Base-by-base conservation (phyloP, 2,113 vertebrate genomes). In the Telmatochromis bifrenatus region DNA sequence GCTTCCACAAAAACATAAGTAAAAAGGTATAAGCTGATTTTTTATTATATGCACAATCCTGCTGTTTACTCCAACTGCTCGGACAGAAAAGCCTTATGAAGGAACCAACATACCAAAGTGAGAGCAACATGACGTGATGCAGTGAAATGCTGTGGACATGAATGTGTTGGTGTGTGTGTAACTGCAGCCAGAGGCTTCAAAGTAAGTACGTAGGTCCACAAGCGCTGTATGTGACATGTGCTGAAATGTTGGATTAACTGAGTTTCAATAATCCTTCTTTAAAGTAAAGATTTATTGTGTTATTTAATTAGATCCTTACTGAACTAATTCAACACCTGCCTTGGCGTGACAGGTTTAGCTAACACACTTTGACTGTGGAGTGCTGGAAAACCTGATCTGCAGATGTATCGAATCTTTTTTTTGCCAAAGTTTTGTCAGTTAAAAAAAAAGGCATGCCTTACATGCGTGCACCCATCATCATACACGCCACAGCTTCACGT, bases 181-280 rank as follows among this genome's bases (percentile, higher is more conserved):
- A 88, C 89, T 92, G 89, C 83, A 91, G 88, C 93, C 92, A 93
- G 92, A 93, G 85, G 89, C 83, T 86, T 84, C 21, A 45, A 81
- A 60, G 21, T 21, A 17, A 11, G 54, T n/a, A 47, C 9, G 6
- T 10, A 35, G 7, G 33, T 33, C 19, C 60, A 65, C 60, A 2
- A 19, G 39, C 2, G 11, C n/a, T 60, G 42, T 19, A 33, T 26
- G 28, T 8, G 47, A 51, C 56, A 45, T 11, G 53, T 47, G 4
- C 31, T 77, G 23, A 75, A 42, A 58, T 70, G 54, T 42, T 26
- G 26, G 19, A 77, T 23, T 15, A 81, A 60, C 7, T 13, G 10
- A 0, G n/a, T 33, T 33, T 12, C 9, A 26, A 23, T 28, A 26
- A 58, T 55, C n/a, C 23, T 39, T 23, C 21, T 81, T 81, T 81